These are phyloP conservation scores for Enteromius trimaculatus DNA, from an alignment of 2,797 vertebrate genomes.

Conservation along the genomic window DNA sequence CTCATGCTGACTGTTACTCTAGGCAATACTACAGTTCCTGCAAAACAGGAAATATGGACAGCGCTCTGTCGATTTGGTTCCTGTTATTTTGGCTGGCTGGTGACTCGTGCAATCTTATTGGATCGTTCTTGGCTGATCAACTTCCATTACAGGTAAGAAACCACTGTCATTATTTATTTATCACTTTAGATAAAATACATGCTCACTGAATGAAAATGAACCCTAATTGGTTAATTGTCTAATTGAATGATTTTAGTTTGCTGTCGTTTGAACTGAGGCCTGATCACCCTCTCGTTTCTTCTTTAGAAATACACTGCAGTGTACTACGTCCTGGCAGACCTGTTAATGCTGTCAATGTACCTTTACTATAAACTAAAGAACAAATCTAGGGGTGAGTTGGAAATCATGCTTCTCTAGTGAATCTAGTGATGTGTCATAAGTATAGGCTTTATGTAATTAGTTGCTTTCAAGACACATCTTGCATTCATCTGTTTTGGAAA, in stretches of 20 bases:
- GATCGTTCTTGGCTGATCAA: constrained; percentile 92
- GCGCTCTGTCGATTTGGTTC: constrained; percentile 93
- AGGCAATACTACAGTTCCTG: constrained; percentile 93
- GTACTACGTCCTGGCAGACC: constrained; percentile 91
- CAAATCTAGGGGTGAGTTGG: constrained; percentile 64
- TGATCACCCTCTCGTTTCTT: constrained; percentile 7
- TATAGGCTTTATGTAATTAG: background rate
- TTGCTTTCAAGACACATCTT: background rate
- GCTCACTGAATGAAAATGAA: background rate
- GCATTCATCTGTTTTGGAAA: background rate
- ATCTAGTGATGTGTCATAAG: background rate
- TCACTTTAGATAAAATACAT: background rate
- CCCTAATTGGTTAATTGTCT: background rate
- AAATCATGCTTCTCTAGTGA: background rate
- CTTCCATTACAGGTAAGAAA: constrained; percentile 90
- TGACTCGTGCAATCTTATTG: constrained; percentile 91
- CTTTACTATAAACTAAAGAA: constrained; percentile 80
- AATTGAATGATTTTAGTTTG: background rate
- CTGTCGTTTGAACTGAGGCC: background rate
- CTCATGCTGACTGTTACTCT: constrained; percentile 10
- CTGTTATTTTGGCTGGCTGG: constrained; percentile 92
- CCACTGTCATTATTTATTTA: background rate
- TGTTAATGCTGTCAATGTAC: constrained; percentile 87
- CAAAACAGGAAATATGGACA: constrained; percentile 90
- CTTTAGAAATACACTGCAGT: constrained; percentile 89